A percentile compares a stretch with the other conserved stretches of the same genome.
phyloP scores from a whole-genome alignment of 2,797 vertebrate species.

The Sebastiscus albofasciatus region DNA sequence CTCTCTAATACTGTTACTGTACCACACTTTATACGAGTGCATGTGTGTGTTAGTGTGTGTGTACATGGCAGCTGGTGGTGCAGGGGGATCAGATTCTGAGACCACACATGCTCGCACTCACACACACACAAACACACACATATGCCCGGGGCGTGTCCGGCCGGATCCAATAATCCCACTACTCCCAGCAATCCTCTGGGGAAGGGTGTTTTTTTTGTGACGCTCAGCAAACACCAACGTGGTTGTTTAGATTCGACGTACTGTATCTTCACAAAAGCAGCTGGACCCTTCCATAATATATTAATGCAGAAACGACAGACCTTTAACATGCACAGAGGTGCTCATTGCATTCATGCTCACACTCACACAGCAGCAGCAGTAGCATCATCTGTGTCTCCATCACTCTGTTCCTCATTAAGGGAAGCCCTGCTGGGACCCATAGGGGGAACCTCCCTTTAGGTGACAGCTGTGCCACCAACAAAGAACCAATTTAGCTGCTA shows the following conservation, averaged over 20 bases:
- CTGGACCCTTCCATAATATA: background rate
- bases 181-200: constrained; percentile 67
- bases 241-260: constrained; percentile 13
- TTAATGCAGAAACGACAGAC: background rate
- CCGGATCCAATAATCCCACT: constrained; percentile 78
- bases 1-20: constrained; percentile 23
- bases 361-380: background rate
- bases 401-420: constrained; percentile 72
- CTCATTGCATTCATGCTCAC: constrained; percentile 20
- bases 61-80: constrained; percentile 68
- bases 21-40: background rate
- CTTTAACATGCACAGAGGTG: constrained; percentile 1
- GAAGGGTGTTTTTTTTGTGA: constrained; percentile 34
- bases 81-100: constrained; percentile 64
- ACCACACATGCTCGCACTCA: constrained; percentile 23
- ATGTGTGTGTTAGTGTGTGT: constrained; percentile 19
- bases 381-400: constrained; percentile 59
- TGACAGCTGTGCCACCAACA: constrained; percentile 77
- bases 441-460: constrained; percentile 66
- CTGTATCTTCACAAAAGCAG: constrained; percentile 15
- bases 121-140: constrained; percentile 12
- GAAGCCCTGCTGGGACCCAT: constrained; percentile 68
- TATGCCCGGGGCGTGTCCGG: constrained; percentile 61
- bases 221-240: constrained; percentile 41
- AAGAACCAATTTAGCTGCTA: constrained; percentile 73